Conservation (phyloP, 2,113 vertebrate genomes). For the Paracanthobrama guichenoti region DNA sequence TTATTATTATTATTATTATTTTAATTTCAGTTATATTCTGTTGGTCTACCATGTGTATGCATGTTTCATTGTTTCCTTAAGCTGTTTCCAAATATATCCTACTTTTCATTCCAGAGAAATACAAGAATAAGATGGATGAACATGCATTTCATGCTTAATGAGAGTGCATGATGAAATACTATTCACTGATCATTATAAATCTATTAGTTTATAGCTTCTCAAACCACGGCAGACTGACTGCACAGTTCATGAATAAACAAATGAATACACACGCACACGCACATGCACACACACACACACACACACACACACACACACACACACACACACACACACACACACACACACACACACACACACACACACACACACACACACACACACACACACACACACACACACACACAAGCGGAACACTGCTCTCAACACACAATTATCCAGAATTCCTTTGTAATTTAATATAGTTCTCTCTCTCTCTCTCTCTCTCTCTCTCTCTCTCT, state of each 20-base stretch:
- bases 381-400: background rate
- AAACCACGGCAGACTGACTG: slow-evolving; percentile 15
- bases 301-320: background rate
- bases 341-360: background rate
- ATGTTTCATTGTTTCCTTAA: slow-evolving; percentile 2
- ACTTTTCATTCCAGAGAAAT: slow-evolving; percentile 1
- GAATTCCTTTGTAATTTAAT: slow-evolving; percentile 37
- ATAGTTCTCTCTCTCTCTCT: background rate
- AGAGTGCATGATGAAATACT: slow-evolving; percentile 33
- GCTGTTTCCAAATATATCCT: background rate
- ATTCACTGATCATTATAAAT: slow-evolving; percentile 39
- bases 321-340: background rate
- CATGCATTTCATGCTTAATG: slow-evolving; percentile 27
- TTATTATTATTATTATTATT: background rate
- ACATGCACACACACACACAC: background rate
- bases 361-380: background rate
- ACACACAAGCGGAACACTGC: background rate
- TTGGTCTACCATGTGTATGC: background rate
- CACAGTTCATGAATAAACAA: slow-evolving; percentile 18
- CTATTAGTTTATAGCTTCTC: slow-evolving; percentile 22
- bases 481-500: background rate
- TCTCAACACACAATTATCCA: slow-evolving; percentile 33
- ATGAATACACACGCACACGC: slow-evolving; percentile 9
- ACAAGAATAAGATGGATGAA: slow-evolving; percentile 2
- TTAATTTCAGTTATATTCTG: background rate